Percentiles rank a stretch among this genome's conserved stretches.
Conservation (phyloP, 2,888 invertebrate genomes). For the Clusia tigrina region DNA sequence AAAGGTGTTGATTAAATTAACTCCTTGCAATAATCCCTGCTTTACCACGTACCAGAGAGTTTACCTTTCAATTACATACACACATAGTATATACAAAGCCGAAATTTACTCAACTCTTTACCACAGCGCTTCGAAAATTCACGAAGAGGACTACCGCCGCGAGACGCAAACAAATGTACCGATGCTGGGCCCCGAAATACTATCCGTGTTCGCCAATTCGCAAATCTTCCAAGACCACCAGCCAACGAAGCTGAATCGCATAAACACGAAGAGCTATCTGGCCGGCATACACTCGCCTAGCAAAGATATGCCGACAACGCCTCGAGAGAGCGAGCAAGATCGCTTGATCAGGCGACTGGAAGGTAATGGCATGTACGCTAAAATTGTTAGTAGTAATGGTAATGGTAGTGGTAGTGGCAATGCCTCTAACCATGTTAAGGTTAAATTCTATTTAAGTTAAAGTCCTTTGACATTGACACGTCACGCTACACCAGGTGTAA, state of each 20-base stretch:
- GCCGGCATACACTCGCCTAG: conserved; percentile 58
- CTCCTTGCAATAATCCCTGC: conserved; percentile 28
- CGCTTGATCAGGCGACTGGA: conserved; percentile 62
- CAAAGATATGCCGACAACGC: conserved; percentile 57
- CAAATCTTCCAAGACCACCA: conserved; percentile 65
- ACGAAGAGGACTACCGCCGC: conserved; percentile 64
- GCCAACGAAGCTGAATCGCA: conserved; percentile 61
- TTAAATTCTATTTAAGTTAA: conserved; percentile 57
- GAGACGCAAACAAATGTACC: conserved; percentile 65
- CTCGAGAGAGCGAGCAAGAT: conserved; percentile 59
- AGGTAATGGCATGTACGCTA: conserved; percentile 57
- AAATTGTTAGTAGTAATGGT: conserved; percentile 42
- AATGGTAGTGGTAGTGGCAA: conserved; percentile 50
- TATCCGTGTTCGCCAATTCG: conserved; percentile 64
- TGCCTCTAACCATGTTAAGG: conserved; percentile 50
- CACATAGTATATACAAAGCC: conserved; percentile 2
- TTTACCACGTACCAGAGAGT: conserved; percentile 11
- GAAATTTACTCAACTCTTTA: conserved; percentile 13
- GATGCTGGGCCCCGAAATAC: conserved; percentile 64
- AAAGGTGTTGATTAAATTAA: conserved; percentile 20
- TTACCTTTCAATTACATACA: neutral
- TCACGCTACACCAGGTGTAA: too few species aligned
- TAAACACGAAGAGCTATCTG: conserved; percentile 53
- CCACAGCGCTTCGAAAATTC: conserved; percentile 58
- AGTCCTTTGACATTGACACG: too few species aligned